These are phyloP conservation scores for Amphipoea oculea DNA, from an alignment of 2,888 invertebrate species.

Conservation along the genomic window DNA sequence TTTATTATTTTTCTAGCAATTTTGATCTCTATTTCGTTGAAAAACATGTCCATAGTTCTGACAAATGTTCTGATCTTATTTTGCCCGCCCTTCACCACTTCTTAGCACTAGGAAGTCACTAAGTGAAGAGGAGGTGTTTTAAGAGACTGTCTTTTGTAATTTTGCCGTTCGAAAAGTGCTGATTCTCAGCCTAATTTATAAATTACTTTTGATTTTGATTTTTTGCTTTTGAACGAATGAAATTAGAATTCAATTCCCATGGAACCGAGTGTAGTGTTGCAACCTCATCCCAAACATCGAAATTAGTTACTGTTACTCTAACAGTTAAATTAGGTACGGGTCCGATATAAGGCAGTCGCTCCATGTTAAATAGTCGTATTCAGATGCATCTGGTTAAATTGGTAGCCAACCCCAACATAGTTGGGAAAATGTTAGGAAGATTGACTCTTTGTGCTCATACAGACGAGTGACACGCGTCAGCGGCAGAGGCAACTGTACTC, in stretches of 20 bases:
- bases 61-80: too few relatives aligned
- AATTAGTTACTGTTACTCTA: background rate
- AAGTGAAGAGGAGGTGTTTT: too few relatives aligned
- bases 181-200: too few relatives aligned
- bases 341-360: background rate
- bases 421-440: background rate
- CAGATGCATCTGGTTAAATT: background rate
- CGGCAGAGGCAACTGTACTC: background rate
- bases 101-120: too few relatives aligned
- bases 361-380: background rate
- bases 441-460: background rate
- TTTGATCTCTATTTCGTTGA: background rate
- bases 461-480: background rate
- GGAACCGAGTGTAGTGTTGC: background rate
- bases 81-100: background rate
- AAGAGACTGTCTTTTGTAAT: too few relatives aligned
- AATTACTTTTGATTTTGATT: too few relatives aligned
- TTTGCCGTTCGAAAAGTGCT: too few relatives aligned
- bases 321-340: background rate
- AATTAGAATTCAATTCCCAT: background rate
- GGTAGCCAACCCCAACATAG: background rate
- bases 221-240: background rate
- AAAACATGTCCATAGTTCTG: background rate
- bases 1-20: constrained; percentile 24
- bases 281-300: background rate